Conservation (phyloP, 2,113 vertebrate species). For the Myrmecophaga tridactyla region DNA sequence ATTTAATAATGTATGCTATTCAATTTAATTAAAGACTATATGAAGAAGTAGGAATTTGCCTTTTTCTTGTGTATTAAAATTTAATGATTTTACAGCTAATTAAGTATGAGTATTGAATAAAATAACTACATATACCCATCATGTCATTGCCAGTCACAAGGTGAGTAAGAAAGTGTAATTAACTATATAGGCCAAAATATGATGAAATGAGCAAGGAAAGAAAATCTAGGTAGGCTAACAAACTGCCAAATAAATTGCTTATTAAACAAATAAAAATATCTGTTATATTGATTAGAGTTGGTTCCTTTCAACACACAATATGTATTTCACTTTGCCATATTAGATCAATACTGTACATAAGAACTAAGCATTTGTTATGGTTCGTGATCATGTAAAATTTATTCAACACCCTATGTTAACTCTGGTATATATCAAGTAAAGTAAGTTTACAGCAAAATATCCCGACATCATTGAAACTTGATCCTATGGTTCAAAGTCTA, state of each 20-base stretch:
- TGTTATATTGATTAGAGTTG: slow-evolving; percentile 46
- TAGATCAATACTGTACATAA: slow-evolving; percentile 13
- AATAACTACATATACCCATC: slow-evolving; percentile 67
- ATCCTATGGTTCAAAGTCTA: not conserved
- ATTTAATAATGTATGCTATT: slow-evolving; percentile 74
- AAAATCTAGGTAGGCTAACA: slow-evolving; percentile 55
- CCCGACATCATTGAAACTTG: not conserved
- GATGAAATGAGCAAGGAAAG: slow-evolving; percentile 57
- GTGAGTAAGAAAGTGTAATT: slow-evolving; percentile 56
- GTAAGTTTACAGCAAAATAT: not conserved
- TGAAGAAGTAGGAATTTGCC: slow-evolving; percentile 76
- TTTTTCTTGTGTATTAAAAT: slow-evolving; percentile 77
- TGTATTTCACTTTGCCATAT: slow-evolving; percentile 45
- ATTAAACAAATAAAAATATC: slow-evolving; percentile 67
- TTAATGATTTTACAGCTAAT: slow-evolving; percentile 77
- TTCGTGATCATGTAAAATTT: slow-evolving; percentile 38
- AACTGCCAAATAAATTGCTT: slow-evolving; percentile 64
- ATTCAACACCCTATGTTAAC: slow-evolving; percentile 45
- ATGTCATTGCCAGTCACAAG: slow-evolving; percentile 22
- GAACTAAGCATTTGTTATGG: slow-evolving; percentile 48
- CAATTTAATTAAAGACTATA: slow-evolving; percentile 77
- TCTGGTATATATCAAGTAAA: not conserved
- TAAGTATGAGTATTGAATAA: slow-evolving; percentile 73
- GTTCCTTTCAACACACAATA: slow-evolving; percentile 30
- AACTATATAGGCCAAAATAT: not conserved